Evolutionary conservation across 1,140 invertebrate species (phyloP), one percentile per base, ranked within the genome.

Genomic region (Ips typographus): DNA sequence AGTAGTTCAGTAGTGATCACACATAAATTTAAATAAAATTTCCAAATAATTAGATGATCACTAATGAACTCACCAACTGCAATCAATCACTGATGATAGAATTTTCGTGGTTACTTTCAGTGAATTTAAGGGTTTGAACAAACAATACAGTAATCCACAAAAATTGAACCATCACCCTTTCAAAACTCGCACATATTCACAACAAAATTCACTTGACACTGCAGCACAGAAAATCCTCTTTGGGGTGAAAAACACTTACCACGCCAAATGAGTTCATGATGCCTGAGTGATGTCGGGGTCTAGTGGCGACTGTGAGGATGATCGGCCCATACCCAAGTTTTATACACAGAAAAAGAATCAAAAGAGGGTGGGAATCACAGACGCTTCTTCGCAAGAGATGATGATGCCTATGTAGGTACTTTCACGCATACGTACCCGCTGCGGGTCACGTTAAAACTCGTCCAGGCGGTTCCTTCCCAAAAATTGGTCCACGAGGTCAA

Each of bases 181-280:
- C 22, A 8, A 49, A 49, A 6, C 44, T 47, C 49, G 44, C 62
- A 64, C 42, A 55, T 42, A 64, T 2, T n/a, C 62, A 64, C 49
- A 41, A 63, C 5, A 8, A 39, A 64, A 7, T n/a, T 51, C 44
- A 53, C 8, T 36, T 4, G 38, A n/a, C n/a, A 40, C 41, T 51
- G 1, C 22, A 8, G 40, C 62, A 53, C n/a, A 22, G 8, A n/a
- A 59, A 61, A 7, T 39, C 40, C 41, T 55, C 47, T 40, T 36
- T 56, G 39, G 60, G 39, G 41, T 4, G 7, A 41, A 44, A 57
- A 68, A 39, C 72, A 75, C 79, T 80, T 79, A 80, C 79, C 79
- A 80, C 77, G 75, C 77, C 76, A 71, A 75, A 78, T 72, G 75
- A 77, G 74, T 80, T 80, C 79, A 80, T 80, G 79, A 80, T 80